These are phyloP conservation scores for Desoria tigrina DNA, from an alignment of 2,888 invertebrate genomes.

Conservation along the genomic window DNA sequence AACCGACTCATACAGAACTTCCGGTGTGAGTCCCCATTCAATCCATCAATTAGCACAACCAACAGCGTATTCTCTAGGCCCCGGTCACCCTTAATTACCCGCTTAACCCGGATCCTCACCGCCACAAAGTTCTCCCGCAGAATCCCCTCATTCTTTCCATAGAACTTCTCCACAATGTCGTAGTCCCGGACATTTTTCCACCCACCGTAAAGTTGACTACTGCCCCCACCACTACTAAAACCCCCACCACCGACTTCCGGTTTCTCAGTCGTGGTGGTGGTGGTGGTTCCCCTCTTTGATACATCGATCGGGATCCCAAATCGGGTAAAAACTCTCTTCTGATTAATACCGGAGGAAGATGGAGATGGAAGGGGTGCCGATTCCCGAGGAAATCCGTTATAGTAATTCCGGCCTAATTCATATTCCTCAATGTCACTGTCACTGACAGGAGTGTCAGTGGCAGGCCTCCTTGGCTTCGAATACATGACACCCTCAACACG, in stretches of 20 bases:
- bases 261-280: neutral
- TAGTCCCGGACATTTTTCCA: neutral
- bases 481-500: conserved; percentile 46
- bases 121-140: conserved; percentile 27
- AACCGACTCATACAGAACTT: conserved; percentile 14
- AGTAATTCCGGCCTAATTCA: conserved; percentile 7
- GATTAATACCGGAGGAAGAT: neutral
- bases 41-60: neutral
- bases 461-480: neutral
- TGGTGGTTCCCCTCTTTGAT: neutral
- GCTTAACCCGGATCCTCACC: conserved; percentile 46
- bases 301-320: too few species aligned
- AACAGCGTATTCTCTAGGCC: conserved; percentile 41
- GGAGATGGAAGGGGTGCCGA: neutral
- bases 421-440: conserved; percentile 33
- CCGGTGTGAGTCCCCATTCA: neutral
- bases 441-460: conserved; percentile 4
- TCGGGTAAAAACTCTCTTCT: too few species aligned
- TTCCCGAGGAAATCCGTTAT: too few species aligned
- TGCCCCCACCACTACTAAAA: neutral
- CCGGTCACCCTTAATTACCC: conserved; percentile 50
- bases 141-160: neutral
- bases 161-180: neutral
- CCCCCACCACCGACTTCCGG: too few species aligned
- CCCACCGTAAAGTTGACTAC: neutral